A percentile compares a stretch with the other conserved stretches of the same genome.
phyloP scores from a whole-genome alignment of 2,888 invertebrate genomes.

The Synanthedon myopaeformis region DNA sequence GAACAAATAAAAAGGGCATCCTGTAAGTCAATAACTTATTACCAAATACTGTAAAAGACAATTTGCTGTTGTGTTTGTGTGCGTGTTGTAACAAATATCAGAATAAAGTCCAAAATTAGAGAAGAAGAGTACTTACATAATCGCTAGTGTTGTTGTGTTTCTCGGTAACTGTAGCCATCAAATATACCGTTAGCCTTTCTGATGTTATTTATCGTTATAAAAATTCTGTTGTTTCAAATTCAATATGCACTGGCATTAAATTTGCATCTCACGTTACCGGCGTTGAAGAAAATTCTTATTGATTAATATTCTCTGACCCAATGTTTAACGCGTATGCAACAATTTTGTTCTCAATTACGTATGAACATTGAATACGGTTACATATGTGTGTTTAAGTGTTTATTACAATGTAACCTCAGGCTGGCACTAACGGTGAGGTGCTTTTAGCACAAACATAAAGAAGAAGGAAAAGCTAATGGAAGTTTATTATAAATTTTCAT shows the following conservation, averaged over 20 bases:
- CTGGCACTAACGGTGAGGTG: conserved; percentile 42
- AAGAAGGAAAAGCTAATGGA: neutral
- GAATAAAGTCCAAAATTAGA: no score
- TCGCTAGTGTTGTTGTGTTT: no score
- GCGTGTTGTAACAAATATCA: no score
- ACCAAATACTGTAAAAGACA: no score
- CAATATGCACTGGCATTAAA: conserved; percentile 16
- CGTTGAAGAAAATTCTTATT: conserved; percentile 4
- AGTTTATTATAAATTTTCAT: no score
- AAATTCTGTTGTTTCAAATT: no score
- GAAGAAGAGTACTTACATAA: no score
- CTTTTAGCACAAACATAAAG: conserved; percentile 1
- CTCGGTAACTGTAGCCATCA: no score
- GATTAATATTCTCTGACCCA: conserved; percentile 27
- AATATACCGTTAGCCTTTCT: conserved; percentile 9
- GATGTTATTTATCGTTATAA: conserved; percentile 11
- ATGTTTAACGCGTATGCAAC: conserved; percentile 45
- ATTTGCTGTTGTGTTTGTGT: no score
- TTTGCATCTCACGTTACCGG: no score
- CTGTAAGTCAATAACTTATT: no score
- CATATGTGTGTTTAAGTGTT: conserved; percentile 48
- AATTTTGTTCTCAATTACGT: conserved; percentile 51
- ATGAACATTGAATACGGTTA: conserved; percentile 43
- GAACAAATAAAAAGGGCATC: no score
- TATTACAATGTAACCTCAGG: conserved; percentile 49